Evolutionary conservation across 2,113 vertebrate species (phyloP).

Genomic region (Butorides virescens): DNA sequence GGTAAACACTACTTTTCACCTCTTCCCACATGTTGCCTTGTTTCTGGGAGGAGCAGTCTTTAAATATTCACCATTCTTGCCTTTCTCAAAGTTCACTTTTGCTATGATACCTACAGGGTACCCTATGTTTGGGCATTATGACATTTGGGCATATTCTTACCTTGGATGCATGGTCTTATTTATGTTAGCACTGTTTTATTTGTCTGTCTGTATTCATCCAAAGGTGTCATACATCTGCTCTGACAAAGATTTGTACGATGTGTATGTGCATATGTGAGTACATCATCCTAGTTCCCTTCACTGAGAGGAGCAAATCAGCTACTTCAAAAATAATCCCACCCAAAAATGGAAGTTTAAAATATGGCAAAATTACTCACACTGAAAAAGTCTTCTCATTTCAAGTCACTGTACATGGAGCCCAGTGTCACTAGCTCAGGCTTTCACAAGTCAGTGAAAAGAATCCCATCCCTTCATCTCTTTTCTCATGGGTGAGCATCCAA

Average conservation of each 20-base stretch:
- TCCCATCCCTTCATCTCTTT: neutral
- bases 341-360: neutral
- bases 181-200: neutral
- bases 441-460: neutral
- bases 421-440: neutral
- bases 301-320: neutral
- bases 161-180: neutral
- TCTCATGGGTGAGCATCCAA: neutral
- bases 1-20: neutral
- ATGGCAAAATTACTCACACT: neutral
- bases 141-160: neutral
- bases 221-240: neutral
- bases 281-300: neutral
- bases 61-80: neutral
- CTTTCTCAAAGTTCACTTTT: neutral
- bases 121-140: neutral
- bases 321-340: neutral
- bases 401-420: neutral
- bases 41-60: neutral
- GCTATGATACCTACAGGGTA: neutral
- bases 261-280: neutral
- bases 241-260: neutral
- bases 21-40: neutral
- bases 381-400: neutral
- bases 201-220: neutral